Evolutionary conservation across 2,888 invertebrate species (phyloP).

Genomic region (Sesia apiformis): DNA sequence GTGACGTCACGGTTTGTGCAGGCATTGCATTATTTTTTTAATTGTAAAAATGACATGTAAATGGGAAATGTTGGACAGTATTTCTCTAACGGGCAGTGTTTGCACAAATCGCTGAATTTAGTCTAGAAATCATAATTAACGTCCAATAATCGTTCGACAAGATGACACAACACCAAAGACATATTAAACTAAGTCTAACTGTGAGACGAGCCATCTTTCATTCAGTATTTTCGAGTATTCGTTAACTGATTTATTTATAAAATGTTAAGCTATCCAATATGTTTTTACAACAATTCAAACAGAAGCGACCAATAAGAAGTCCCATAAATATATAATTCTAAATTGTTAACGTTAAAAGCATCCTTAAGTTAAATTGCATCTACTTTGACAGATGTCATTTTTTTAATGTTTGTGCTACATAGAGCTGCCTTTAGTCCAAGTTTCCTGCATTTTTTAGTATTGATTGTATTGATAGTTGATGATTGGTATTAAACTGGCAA

Average conservation of each 20-base stretch:
- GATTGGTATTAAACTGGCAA: not conserved
- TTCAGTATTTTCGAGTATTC: slow-evolving; percentile 47
- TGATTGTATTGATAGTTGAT: slow-evolving; percentile 9
- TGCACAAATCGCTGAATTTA: slow-evolving; percentile 27
- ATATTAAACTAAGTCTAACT: slow-evolving; percentile 55
- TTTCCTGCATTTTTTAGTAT: slow-evolving; percentile 2
- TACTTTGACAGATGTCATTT: not conserved
- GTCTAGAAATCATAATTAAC: slow-evolving; percentile 54
- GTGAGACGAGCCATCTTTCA: slow-evolving; percentile 53
- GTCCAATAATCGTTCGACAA: slow-evolving; percentile 52
- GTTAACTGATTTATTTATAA: slow-evolving; percentile 37
- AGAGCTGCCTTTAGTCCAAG: no score
- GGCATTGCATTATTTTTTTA: slow-evolving; percentile 10
- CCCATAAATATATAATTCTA: no score
- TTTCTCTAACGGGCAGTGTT: slow-evolving; percentile 6
- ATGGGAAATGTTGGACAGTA: not conserved
- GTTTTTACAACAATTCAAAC: slow-evolving; percentile 1
- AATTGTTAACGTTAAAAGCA: no score
- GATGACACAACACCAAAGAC: slow-evolving; percentile 72
- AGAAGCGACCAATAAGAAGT: no score
- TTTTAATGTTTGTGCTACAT: not conserved
- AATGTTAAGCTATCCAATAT: slow-evolving; percentile 5
- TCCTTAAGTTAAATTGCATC: no score
- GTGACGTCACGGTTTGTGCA: slow-evolving; percentile 32
- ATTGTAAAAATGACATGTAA: slow-evolving; percentile 6